phyloP scores from a whole-genome alignment of 2,797 vertebrate species.

The Gorsachius magnificus region DNA sequence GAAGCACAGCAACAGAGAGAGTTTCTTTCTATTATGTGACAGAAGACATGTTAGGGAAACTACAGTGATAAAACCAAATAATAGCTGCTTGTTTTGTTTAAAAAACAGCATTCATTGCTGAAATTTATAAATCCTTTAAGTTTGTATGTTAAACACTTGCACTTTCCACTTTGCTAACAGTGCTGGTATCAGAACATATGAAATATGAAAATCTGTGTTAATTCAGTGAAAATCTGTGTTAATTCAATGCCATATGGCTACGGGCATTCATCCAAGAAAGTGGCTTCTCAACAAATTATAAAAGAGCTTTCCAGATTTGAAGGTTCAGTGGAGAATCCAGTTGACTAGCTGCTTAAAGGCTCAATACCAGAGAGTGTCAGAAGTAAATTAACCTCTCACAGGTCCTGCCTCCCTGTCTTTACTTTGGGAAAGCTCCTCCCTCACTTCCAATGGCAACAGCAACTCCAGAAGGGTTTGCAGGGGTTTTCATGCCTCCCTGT shows the following conservation, averaged over 20 bases:
- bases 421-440: neutral
- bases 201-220: constrained; percentile 49
- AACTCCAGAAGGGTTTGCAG: neutral
- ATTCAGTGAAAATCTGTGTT: constrained; percentile 53
- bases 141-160: neutral
- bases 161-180: constrained; percentile 22
- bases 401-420: neutral
- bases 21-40: neutral
- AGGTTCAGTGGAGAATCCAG: constrained; percentile 7
- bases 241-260: constrained; percentile 59
- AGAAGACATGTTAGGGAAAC: neutral
- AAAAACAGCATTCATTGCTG: neutral
- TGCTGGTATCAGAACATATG: neutral
- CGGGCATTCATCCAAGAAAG: constrained; percentile 44
- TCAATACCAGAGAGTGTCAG: neutral
- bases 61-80: neutral
- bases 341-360: neutral
- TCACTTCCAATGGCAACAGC: neutral
- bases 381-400: neutral
- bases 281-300: constrained; percentile 25
- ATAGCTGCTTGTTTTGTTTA: neutral
- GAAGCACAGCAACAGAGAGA: neutral
- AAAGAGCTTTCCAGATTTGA: constrained; percentile 12
- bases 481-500: neutral
- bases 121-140: constrained; percentile 9